Evolutionary conservation across 2,797 vertebrate species (phyloP).

Genomic region (Urocyon cinereoargenteus): DNA sequence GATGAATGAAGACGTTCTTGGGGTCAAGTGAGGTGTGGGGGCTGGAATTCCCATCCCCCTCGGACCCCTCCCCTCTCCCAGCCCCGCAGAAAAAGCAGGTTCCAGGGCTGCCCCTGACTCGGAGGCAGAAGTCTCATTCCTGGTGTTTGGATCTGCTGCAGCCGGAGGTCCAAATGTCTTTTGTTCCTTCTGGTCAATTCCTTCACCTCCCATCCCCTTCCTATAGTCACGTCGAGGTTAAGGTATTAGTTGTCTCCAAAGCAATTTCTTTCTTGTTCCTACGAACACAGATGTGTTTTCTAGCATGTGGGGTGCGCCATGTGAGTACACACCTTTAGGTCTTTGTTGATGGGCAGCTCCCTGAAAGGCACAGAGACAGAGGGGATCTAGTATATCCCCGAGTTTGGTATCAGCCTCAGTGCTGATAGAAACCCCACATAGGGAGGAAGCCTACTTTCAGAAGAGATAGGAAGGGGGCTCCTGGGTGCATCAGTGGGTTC

Average conservation of each 20-base stretch:
- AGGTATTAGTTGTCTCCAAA: not conserved
- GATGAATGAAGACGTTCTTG: conserved; percentile 16
- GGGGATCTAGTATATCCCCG: not conserved
- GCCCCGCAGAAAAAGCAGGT: not conserved
- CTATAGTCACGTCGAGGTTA: not conserved
- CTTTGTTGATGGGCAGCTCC: not conserved
- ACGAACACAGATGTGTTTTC: not conserved
- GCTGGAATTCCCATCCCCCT: not conserved
- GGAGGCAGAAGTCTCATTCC: conserved; percentile 4
- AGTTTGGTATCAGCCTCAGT: not conserved
- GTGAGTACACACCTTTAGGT: not conserved
- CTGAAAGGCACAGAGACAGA: not conserved
- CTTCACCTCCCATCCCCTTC: not conserved
- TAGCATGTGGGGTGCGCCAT: not conserved
- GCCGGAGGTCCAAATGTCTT: conserved; percentile 38
- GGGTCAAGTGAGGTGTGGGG: not conserved
- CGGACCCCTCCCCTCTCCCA: conserved; percentile 3
- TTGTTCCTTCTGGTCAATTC: not conserved
- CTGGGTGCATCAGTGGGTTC: no score
- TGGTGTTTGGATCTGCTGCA: conserved; percentile 72
- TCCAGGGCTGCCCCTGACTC: conserved; percentile 29
- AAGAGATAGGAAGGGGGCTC: not conserved
- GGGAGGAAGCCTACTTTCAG: not conserved
- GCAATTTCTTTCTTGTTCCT: not conserved
- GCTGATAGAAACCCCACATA: not conserved